Base-by-base conservation (phyloP, 1,140 invertebrate genomes). In the Melanaphis sacchari region DNA sequence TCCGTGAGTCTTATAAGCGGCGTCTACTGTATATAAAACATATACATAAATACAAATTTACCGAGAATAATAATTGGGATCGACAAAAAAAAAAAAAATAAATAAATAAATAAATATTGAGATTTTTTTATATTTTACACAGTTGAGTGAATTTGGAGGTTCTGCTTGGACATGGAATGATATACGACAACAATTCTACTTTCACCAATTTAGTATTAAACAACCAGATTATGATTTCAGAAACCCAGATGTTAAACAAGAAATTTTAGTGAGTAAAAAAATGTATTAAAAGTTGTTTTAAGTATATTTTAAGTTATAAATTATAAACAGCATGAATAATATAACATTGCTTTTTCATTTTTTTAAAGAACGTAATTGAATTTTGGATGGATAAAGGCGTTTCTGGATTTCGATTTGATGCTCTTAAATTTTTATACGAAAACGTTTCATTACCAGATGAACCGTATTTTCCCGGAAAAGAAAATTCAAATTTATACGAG, bases 211-310 rank as follows among this genome's bases (percentile, higher is more conserved):
- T 94, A 95, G 96, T 0, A 31, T 31, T 8, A 26, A 81, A 81
- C 97, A 98, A 94, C 97, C 97, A 1, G 97, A 98, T 94, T 95
- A 98, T 0, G 98, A 98, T 95, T 97, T 94, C 5, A 90, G 93
- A n/a, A 94, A 90, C 54, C 24, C 40, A 2, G 36, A 52, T 4
- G 36, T 92, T 15, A 38, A 88, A 26, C 24, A 92, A 87, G 82
- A 91, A 88, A 43, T 92, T 6, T 66, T 76, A 18, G 90, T 94
- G 87, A 24, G 87, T 46, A 41, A 41, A 41, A 41, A 41, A 41
- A 41, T 41, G 2, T 7, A 41, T 41, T 41, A 2, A 4, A 41
- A 41, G 41, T 41, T 41, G 7, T 41, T 7, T 41, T 41, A 2
- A 41, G 7, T 41, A 2, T 41, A 41, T 41, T 4, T 4, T 4